A percentile compares a stretch with the other conserved stretches of the same genome.
Conservation (phyloP, 1,140 invertebrate genomes). For the Hypothenemus hampei region DNA sequence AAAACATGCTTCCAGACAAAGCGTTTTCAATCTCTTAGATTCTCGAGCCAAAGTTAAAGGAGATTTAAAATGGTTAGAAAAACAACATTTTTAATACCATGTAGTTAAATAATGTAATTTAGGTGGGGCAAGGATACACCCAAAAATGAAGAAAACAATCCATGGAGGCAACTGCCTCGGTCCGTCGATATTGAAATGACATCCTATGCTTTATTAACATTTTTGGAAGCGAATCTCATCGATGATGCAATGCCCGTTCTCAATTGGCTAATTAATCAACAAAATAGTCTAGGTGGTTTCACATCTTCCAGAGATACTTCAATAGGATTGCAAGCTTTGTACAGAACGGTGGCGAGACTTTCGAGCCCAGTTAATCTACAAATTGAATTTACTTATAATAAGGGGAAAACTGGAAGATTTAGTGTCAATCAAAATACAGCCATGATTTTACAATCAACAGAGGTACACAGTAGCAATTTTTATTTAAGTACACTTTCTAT, state of each 20-base stretch:
- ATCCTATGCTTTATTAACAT: slow-evolving; percentile 64
- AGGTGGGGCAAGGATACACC: slow-evolving; percentile 47
- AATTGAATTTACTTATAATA: slow-evolving; percentile 41
- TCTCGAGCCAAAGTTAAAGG: slow-evolving; percentile 48
- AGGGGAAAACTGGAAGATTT: slow-evolving; percentile 36
- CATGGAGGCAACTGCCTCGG: slow-evolving; percentile 53
- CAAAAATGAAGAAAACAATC: slow-evolving; percentile 45
- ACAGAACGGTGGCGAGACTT: slow-evolving; percentile 51
- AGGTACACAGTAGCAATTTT: slow-evolving; percentile 30
- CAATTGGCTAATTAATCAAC: slow-evolving; percentile 67
- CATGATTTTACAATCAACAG: slow-evolving; percentile 47
- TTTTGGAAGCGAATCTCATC: slow-evolving; percentile 55
- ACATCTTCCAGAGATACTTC: slow-evolving; percentile 67
- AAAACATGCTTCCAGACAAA: slow-evolving; percentile 60
- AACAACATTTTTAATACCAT: background rate
- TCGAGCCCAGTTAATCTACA: slow-evolving; percentile 38
- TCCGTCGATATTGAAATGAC: slow-evolving; percentile 74
- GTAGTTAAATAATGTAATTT: slow-evolving; percentile 1
- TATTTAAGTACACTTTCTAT: background rate
- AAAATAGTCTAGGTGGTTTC: slow-evolving; percentile 74
- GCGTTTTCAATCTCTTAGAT: slow-evolving; percentile 65
- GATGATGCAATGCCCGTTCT: slow-evolving; percentile 55
- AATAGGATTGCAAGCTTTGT: slow-evolving; percentile 60
- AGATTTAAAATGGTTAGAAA: slow-evolving; percentile 47
- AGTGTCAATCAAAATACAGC: slow-evolving; percentile 45